A percentile compares a stretch with the other conserved stretches of the same genome.
These are phyloP conservation scores for Xanthorhoe designata DNA, from an alignment of 2,888 invertebrate genomes.

Conservation along the genomic window DNA sequence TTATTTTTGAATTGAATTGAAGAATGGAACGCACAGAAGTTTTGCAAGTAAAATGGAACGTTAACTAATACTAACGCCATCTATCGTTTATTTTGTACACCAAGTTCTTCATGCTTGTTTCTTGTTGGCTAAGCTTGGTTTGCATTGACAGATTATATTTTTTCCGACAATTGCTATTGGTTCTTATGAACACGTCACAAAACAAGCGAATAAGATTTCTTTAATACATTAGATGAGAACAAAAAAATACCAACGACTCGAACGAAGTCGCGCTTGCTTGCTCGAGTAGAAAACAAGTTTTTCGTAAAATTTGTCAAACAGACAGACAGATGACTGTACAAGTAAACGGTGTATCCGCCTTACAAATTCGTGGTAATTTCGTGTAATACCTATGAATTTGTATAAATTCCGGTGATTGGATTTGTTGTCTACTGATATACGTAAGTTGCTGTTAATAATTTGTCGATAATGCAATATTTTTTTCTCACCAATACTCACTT, in stretches of 20 bases:
- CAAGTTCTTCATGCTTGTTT: slow-evolving; percentile 23
- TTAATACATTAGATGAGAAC: slow-evolving; percentile 56
- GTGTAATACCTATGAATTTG: slow-evolving; percentile 28
- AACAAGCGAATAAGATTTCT: slow-evolving; percentile 20
- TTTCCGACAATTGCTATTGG: slow-evolving; percentile 6
- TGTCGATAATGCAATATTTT: slow-evolving; percentile 20
- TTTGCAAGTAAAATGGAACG: slow-evolving; percentile 26
- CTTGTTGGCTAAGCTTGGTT: slow-evolving; percentile 10
- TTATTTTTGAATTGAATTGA: too few species aligned
- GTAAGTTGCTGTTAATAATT: slow-evolving; percentile 33
- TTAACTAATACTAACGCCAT: slow-evolving; percentile 28
- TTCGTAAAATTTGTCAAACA: slow-evolving; percentile 66
- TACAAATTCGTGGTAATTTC: slow-evolving; percentile 49
- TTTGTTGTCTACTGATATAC: slow-evolving; percentile 38
- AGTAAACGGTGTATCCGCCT: slow-evolving; percentile 78
- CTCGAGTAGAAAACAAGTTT: slow-evolving; percentile 62
- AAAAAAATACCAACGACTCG: slow-evolving; percentile 38
- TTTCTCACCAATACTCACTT: slow-evolving; percentile 51
- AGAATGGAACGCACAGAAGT: not conserved
- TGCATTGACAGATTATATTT: not conserved
- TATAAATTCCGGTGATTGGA: slow-evolving; percentile 35
- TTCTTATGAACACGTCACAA: slow-evolving; percentile 18
- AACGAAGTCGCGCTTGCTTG: too few species aligned
- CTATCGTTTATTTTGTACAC: slow-evolving; percentile 22
- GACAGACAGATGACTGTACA: slow-evolving; percentile 80